Evolutionary conservation across 37 sponge, comb jelly and placozoan species (phyloP).

Genomic region (Chondrosia reniformis): DNA sequence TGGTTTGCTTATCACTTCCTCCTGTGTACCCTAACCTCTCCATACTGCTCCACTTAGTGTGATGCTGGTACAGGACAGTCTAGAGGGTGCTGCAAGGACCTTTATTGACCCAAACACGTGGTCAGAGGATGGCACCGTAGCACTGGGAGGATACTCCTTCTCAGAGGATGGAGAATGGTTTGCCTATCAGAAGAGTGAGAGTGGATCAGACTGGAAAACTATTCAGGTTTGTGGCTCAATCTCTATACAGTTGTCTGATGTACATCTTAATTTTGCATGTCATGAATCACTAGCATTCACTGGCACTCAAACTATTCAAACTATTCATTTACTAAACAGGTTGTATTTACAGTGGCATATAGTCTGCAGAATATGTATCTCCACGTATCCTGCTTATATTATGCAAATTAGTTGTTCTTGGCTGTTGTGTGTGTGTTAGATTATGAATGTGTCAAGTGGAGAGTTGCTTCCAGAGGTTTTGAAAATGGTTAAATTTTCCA

Average conservation of each 20-base stretch:
- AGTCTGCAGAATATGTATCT: too few relatives aligned
- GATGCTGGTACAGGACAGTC: slow-evolving; percentile 55
- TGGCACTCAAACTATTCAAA: too few relatives aligned
- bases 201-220: slow-evolving; percentile 95
- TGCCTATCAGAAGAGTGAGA: slow-evolving; percentile 83
- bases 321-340: too few relatives aligned
- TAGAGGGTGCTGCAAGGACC: slow-evolving; percentile 60
- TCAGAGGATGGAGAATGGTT: slow-evolving; percentile 87
- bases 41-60: slow-evolving; percentile 70
- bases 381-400: too few relatives aligned
- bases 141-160: slow-evolving; percentile 64
- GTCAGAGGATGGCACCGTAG: slow-evolving; percentile 94
- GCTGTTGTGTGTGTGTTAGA: slow-evolving; percentile 40
- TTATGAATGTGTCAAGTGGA: slow-evolving; percentile 57
- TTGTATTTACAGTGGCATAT: too few relatives aligned
- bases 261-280: background rate
- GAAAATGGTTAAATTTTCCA: slow-evolving; percentile 81
- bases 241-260: background rate
- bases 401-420: too few relatives aligned
- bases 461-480: slow-evolving; percentile 52
- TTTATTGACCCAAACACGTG: slow-evolving; percentile 89
- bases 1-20: too few relatives aligned
- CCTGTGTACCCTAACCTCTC: background rate
- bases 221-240: slow-evolving; percentile 51
- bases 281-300: too few relatives aligned